Base-by-base conservation (phyloP, 1,140 invertebrate genomes). In the Diploscapter pachys region DNA sequence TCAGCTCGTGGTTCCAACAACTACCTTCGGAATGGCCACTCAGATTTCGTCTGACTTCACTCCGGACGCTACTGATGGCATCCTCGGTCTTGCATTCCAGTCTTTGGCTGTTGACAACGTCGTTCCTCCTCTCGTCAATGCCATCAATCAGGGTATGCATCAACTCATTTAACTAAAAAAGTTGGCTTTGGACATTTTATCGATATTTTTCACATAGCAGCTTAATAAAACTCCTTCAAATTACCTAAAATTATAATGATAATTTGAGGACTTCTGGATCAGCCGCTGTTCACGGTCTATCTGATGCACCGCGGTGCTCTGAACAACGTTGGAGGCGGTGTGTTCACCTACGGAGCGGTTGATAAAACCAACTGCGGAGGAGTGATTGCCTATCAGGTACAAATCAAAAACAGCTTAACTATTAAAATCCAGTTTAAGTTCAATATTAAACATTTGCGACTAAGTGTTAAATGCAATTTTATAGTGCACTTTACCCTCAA, bases 11-110 rank as follows among this genome's bases (percentile, higher is more conserved):
- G 78, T 81, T 48, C 81, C 80, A 49, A 78, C 71, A 4, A 81
- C 78, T 55, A 81, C 79, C 66, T 82, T 82, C 53, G 81, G 81
- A 57, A 81, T 82, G 61, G 81, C 81, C 53, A 79, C 76, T 8
- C 62, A 76, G 50, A 71, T 76, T 8, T 76, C 74, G 6, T 52
- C 67, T 61, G 67, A 71, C 61, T 76, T 70, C 69, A 71, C 63
- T 50, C 64, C 8, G 50, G 76, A 82, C 6, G 77, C 81, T 11
- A 81, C 80, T 55, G 81, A 82, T 56, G 80, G 80, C 51, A 81
- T 81, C 65, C 80, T 81, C 56, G 80, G 80, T 61, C 76, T 79
- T 49, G 78, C 68, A 11, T 78, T 78, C 77, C 63, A 61, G 11
- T 75, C 81, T 51, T 63, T 81, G 4, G 80, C 80, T 8, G 80